Evolutionary conservation across 2,888 invertebrate species (phyloP).

Genomic region (Cremastinae sp.): DNA sequence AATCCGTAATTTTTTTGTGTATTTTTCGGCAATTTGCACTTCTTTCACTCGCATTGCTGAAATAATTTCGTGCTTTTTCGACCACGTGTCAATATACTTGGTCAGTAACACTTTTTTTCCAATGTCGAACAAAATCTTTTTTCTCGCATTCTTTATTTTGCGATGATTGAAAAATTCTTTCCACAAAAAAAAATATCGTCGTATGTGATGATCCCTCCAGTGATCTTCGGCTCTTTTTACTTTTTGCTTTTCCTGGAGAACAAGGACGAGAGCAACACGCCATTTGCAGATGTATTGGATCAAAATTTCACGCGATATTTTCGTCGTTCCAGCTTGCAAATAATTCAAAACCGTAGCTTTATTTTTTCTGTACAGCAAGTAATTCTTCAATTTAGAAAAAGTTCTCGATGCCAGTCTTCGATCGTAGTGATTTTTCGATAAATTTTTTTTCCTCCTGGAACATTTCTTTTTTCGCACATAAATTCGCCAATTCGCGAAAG

Average conservation of each 20-base stretch:
- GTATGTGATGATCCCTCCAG: slow-evolving; percentile 44
- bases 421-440: slow-evolving; percentile 52
- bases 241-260: slow-evolving; percentile 60
- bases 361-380: slow-evolving; percentile 59
- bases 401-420: slow-evolving; percentile 45
- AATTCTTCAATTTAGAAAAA: slow-evolving; percentile 56
- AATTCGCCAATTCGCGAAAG: slow-evolving; percentile 61
- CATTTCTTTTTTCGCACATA: slow-evolving; percentile 66
- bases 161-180: slow-evolving; percentile 55
- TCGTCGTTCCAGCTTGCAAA: slow-evolving; percentile 42
- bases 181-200: slow-evolving; percentile 63
- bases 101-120: slow-evolving; percentile 57
- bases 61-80: slow-evolving; percentile 47
- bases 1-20: slow-evolving; percentile 53
- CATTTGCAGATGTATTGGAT: slow-evolving; percentile 61
- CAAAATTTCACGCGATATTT: slow-evolving; percentile 47
- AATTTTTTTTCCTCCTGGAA: slow-evolving; percentile 56
- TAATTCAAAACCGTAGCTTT: slow-evolving; percentile 57
- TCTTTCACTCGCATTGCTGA: slow-evolving; percentile 52
- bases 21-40: slow-evolving; percentile 21
- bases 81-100: slow-evolving; percentile 62
- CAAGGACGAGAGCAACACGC: slow-evolving; percentile 59
- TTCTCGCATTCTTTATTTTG: slow-evolving; percentile 55
- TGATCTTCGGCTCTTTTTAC: slow-evolving; percentile 58
- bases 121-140: slow-evolving; percentile 56